Conservation (phyloP, 2,888 invertebrate genomes). For the Chaetoderma sp. region DNA sequence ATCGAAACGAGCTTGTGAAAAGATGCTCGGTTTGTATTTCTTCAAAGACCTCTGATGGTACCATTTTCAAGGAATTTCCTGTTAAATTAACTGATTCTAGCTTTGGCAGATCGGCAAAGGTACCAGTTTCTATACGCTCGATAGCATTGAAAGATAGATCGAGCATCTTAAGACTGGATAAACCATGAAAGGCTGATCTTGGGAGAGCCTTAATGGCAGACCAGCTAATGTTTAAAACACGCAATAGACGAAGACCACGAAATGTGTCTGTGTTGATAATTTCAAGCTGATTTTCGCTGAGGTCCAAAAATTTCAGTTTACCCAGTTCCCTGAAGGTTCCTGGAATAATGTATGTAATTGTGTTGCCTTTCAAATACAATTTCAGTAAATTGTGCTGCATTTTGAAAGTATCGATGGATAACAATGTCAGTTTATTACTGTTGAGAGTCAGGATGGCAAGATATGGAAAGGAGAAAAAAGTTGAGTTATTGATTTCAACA, state of each 20-base stretch:
- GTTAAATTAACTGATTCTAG: constrained; percentile 5
- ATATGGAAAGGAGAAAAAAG: neutral
- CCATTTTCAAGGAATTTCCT: neutral
- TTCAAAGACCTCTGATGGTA: neutral
- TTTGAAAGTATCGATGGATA: neutral
- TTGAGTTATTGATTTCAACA: neutral
- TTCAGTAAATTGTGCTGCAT: neutral
- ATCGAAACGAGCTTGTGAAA: neutral
- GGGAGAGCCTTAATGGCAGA: neutral
- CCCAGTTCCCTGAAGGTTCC: neutral
- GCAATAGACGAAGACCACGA: neutral
- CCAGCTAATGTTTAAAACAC: neutral
- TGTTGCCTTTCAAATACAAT: neutral
- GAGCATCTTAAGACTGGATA: constrained; percentile 12
- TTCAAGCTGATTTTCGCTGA: neutral
- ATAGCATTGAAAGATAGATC: constrained; percentile 31
- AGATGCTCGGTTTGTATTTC: neutral
- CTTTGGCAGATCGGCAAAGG: constrained; percentile 11
- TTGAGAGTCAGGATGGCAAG: neutral
- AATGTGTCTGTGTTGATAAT: neutral
- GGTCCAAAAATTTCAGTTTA: neutral
- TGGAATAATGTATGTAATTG: neutral
- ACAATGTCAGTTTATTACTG: neutral
- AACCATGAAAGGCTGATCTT: neutral
- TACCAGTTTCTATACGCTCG: constrained; percentile 14